Evolutionary conservation across 2,797 vertebrate species (phyloP), one percentile per base, ranked within the genome.

Genomic region (Brachyrhaphis roseni): DNA sequence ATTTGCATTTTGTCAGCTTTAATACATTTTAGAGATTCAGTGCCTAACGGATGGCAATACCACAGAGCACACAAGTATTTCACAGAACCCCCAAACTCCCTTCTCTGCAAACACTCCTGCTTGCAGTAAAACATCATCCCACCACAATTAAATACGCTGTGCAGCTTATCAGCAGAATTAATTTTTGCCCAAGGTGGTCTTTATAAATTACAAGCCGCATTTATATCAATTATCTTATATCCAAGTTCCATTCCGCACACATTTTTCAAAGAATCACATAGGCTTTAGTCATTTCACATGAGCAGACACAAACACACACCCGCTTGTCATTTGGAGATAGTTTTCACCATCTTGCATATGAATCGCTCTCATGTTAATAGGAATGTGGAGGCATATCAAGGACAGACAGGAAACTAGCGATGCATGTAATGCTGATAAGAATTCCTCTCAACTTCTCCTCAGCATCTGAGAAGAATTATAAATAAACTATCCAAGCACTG

Each of bases 211-310:
- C 18, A 23, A 68, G 70, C 84, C 75, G 72, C 86, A 91, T 93
- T 93, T 88, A 93, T 93, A 93, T 93, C 81, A 92, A 93, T 94
- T 93, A 90, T 87, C 85, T 91, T 83, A 91, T 84, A 93, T 88
- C 84, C 71, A 84, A 90, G 81, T 86, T 93, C 5, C 92, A 91
- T 92, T 92, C 84, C 71, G 45, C 74, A 78, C 77, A 78, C 78
- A 87, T 92, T 90, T 88, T 90, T 88, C 83, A 89, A 72, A 47
- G 36, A 34, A 81, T 85, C n/a, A 16, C 83, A 82, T 66, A 20
- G 72, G 74, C 76, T 84, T 81, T 82, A 68, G 76, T 79, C 51
- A 47, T 79, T 41, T 66, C 77, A 39, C 41, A 39, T 70, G n/a
- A 72, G 76, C 53, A 49, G 16, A 74, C 43, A 47, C 68, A 64